Evolutionary conservation across 2,888 invertebrate genomes (phyloP), one percentile per base, ranked within the genome.

Genomic region (Stictocephala bisonia): DNA sequence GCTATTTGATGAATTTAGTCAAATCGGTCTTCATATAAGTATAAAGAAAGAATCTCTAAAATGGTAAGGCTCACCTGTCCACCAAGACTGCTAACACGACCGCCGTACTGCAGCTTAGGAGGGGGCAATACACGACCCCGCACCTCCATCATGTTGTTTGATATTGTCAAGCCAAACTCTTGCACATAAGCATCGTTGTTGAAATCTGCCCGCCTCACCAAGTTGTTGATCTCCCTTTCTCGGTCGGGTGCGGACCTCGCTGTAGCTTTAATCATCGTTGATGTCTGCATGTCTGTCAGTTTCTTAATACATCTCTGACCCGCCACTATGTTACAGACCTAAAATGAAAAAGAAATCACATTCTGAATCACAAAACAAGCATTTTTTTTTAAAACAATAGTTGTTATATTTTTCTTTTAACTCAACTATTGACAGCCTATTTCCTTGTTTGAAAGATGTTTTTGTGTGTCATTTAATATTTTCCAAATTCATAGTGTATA

Each of bases 201-300:
- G 87, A 99, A 99, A 85, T 99, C 98, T 1, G 99, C 99, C 79
- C 97, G 92, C 75, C 97, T 90, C 53, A 98, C 98, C 82, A 99
- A 87, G 84, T 95, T 98, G 85, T 99, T 98, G 80, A 99, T 99
- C 86, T 99, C 99, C 51, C 97, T 90, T 86, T 99, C 99, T 80
- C 97, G 56, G 84, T 95, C 94, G 0, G 97, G 97, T 11, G 97
- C 97, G 13, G 96, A 96, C 67, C 97, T 89, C 9, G 99, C 99
- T 2, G 99, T 99, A 11, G 99, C 99, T 87, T 99, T 99, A 84
- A 99, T 99, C 99, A 99, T 99, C 6, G 99, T 99, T 6, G 99
- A 99, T 4, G 99, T 99, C 86, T 99, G 99, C 95, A 98, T 98
- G 82, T 99, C 99, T 13, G 99, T 99, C 77, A 99, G 87, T 85